Base-by-base conservation (phyloP, 2,797 vertebrate genomes). In the Platyrinchus mystaceus region DNA sequence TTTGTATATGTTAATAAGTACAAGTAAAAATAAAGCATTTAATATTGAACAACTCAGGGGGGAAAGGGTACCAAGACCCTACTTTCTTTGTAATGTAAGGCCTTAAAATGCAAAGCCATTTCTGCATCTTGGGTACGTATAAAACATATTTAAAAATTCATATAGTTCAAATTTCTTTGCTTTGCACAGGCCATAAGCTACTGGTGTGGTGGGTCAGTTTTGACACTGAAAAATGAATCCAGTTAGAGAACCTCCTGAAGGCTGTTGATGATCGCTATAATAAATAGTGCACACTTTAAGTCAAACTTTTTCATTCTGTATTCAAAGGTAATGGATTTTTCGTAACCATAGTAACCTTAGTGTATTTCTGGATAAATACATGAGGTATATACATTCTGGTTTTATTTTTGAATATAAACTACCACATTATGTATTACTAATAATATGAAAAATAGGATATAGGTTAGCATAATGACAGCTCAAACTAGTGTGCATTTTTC, bases 321-420 rank as follows among this genome's bases (percentile, higher is more conserved):
- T 98, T 98, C 98, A 98, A 98, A 98, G 97, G 98, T 98, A 98
- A 98, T 98, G 97, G 98, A 98, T 98, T 98, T 98, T 98, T 97
- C 82, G 97, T 98, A 97, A 98, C 98, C 98, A 98, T 98, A 98
- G 98, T 98, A 98, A 98, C 98, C 97, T 97, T 97, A 97, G 97
- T 97, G 97, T 97, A 97, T 97, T 98, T 98, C 97, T 98, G 98
- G 98, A 98, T 98, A 98, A 98, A 98, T 98, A 98, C 97, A 97
- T 97, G 97, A 97, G 97, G 97, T 98, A 97, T 98, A 98, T 98
- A 98, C 97, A 97, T 98, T 98, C 97, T 97, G 95, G 97, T 98
- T 98, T 98, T 98, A 98, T 97, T 98, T 98, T 98, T 98, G 98
- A 98, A 98, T 98, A 98, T 98, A 98, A 98, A 98, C 98, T 98